These are phyloP conservation scores for Ennomos quercinarius DNA, from an alignment of 2,888 invertebrate genomes.

Conservation along the genomic window DNA sequence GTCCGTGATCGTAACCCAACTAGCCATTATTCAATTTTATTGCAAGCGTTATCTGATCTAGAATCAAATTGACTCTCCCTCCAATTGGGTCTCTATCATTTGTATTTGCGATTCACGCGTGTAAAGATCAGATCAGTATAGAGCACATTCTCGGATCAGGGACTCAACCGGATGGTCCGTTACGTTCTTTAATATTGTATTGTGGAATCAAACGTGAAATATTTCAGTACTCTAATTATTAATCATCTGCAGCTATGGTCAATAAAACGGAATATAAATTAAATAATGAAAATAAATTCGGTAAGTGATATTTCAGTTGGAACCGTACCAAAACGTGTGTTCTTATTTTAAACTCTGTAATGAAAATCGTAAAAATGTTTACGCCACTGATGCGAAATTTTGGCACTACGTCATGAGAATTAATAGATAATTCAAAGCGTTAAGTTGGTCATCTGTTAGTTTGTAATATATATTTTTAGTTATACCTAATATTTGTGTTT, in stretches of 20 bases:
- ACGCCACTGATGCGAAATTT: slow-evolving; percentile 8
- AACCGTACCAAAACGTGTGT: slow-evolving; percentile 30
- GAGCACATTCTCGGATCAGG: slow-evolving; percentile 25
- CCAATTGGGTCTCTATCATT: slow-evolving; percentile 24
- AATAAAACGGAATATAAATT: slow-evolving; percentile 38
- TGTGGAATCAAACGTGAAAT: background rate
- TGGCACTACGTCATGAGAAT: slow-evolving; percentile 3
- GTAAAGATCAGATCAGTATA: slow-evolving; percentile 20
- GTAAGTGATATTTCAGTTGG: slow-evolving; percentile 40
- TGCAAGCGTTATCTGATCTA: slow-evolving; percentile 29
- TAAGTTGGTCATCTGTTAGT: too few species aligned
- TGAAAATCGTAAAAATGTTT: slow-evolving; percentile 13
- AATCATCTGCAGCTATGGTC: slow-evolving; percentile 27
- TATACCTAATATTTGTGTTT: background rate
- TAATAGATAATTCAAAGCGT: background rate
- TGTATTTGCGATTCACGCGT: slow-evolving; percentile 9
- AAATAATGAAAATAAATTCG: slow-evolving; percentile 36
- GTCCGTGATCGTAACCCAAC: slow-evolving; percentile 31
- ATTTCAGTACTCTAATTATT: background rate
- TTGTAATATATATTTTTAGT: too few species aligned
- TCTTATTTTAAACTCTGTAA: slow-evolving; percentile 26
- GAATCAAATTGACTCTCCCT: slow-evolving; percentile 39
- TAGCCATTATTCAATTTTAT: slow-evolving; percentile 37
- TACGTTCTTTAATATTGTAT: slow-evolving; percentile 3
- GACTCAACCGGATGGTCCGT: slow-evolving; percentile 21